Percentiles rank a stretch among this genome's conserved stretches.
These are phyloP conservation scores for Nemotelus pantherinus DNA, from an alignment of 2,888 invertebrate genomes.

Conservation along the genomic window DNA sequence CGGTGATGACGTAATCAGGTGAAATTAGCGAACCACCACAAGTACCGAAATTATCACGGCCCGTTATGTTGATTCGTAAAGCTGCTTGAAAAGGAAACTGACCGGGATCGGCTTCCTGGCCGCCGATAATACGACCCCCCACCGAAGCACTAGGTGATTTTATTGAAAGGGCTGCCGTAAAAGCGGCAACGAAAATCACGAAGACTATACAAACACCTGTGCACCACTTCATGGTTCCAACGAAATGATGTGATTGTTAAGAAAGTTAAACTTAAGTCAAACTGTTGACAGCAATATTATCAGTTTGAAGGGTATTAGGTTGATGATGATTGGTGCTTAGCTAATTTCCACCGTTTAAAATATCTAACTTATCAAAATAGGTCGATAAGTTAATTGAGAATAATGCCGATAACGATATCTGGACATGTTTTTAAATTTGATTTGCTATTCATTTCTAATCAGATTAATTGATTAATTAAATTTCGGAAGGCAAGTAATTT, in stretches of 20 bases:
- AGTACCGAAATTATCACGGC: not conserved
- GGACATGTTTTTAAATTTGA: too few relatives aligned
- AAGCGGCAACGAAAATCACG: not conserved
- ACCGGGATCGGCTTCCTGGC: slow-evolving; percentile 41
- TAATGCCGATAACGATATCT: too few relatives aligned
- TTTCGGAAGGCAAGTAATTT: too few relatives aligned
- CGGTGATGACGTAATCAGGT: slow-evolving; percentile 38
- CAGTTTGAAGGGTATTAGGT: too few relatives aligned
- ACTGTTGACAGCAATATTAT: too few relatives aligned
- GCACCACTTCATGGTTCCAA: slow-evolving; percentile 12
- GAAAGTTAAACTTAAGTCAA: too few relatives aligned
- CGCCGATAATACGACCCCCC: slow-evolving; percentile 46
- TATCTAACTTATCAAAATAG: too few relatives aligned
- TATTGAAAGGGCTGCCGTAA: not conserved
- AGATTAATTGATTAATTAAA: too few relatives aligned
- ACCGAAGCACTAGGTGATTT: not conserved
- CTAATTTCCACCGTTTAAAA: too few relatives aligned
- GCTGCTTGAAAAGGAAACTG: slow-evolving; percentile 49
- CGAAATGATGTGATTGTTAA: not conserved
- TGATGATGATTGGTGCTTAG: too few relatives aligned
- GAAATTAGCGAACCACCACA: slow-evolving; percentile 45
- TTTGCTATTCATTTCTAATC: too few relatives aligned
- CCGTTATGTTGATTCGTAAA: not conserved
- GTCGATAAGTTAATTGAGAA: too few relatives aligned
- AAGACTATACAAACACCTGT: not conserved